Evolutionary conservation across 1,140 invertebrate genomes (phyloP).

Genomic region (Neodiprion fabricii): DNA sequence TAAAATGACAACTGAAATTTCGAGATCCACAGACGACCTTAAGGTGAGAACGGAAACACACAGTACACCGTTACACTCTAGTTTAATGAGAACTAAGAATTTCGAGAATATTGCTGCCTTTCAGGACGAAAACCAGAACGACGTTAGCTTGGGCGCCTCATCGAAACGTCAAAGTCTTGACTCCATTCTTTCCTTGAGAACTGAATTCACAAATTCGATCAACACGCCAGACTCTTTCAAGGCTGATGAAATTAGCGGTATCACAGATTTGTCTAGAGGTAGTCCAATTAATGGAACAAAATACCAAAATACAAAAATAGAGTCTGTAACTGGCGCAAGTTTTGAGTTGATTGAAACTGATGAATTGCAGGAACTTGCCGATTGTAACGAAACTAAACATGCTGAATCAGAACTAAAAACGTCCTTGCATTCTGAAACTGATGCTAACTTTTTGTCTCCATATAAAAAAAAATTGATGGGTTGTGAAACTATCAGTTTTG

Average conservation of each 20-base stretch:
- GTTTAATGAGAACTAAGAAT: conserved; percentile 30
- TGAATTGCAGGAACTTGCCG: no score
- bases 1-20: conserved; percentile 12
- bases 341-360: no score
- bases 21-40: conserved; percentile 29
- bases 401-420: neutral
- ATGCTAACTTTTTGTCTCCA: neutral
- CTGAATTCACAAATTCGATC: neutral
- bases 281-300: neutral
- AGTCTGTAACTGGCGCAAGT: no score
- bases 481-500: neutral
- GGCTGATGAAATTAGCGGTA: conserved; percentile 26
- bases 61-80: conserved; percentile 11
- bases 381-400: neutral
- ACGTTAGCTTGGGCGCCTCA: conserved; percentile 12
- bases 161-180: neutral
- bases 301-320: no score
- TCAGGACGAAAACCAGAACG: conserved; percentile 36
- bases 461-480: neutral
- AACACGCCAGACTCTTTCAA: conserved; percentile 15
- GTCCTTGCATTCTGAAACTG: neutral
- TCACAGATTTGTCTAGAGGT: conserved; percentile 20
- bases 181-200: neutral
- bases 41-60: neutral
- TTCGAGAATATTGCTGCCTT: conserved; percentile 31